Percentiles rank a stretch among this genome's conserved stretches.
These are phyloP conservation scores for Chelon labrosus DNA, from an alignment of 2,797 vertebrate species.

Conservation along the genomic window DNA sequence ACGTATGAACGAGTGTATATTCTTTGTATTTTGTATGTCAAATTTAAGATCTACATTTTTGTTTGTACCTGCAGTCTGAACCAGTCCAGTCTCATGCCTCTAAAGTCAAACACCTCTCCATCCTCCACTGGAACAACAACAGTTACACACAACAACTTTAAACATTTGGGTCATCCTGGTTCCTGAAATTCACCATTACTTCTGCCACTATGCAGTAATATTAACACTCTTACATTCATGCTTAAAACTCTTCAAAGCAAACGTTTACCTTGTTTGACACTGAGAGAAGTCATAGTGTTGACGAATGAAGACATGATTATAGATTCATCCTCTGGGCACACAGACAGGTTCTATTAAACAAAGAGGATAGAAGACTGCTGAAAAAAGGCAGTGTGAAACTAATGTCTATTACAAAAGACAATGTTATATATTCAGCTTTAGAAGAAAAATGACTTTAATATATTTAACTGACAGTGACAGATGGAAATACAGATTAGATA, in stretches of 20 bases:
- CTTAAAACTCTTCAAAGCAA: background rate
- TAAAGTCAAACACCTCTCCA: conserved; percentile 98
- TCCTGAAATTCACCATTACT: background rate
- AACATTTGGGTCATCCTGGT: background rate
- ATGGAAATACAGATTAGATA: too few relatives aligned
- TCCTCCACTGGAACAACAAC: conserved; percentile 92
- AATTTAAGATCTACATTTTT: rapidly evolving
- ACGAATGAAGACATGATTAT: conserved; percentile 99
- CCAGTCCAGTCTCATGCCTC: conserved; percentile 99
- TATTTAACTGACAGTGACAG: too few relatives aligned
- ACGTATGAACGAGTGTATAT: background rate
- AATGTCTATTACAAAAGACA: background rate
- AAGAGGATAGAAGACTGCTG: background rate
- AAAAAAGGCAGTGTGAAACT: background rate
- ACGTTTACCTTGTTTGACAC: conserved; percentile 94
- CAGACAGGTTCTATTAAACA: conserved; percentile 92
- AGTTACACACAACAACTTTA: background rate
- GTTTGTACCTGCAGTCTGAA: conserved; percentile 95
- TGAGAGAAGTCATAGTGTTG: conserved; percentile 99
- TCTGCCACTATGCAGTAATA: background rate
- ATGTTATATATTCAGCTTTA: too few relatives aligned
- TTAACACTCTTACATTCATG: background rate
- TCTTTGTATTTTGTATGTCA: too few relatives aligned
- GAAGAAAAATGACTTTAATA: too few relatives aligned
- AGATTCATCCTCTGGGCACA: conserved; percentile 98